Evolutionary conservation across 2,888 invertebrate species (phyloP).

Genomic region (Chirona hameri): DNA sequence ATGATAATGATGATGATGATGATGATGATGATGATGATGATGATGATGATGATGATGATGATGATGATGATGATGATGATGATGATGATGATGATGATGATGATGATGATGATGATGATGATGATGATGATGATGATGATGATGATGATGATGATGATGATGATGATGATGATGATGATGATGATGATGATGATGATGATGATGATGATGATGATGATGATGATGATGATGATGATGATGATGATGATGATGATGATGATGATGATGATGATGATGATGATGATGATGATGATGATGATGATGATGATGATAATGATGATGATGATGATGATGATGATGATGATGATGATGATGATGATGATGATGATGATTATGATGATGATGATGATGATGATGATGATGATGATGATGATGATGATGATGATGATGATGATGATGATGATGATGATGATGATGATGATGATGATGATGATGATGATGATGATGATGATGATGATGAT

Average conservation of each 20-base stretch:
- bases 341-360: no score
- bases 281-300: conserved; percentile 22
- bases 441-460: conserved; percentile 22
- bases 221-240: conserved; percentile 22
- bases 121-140: conserved; percentile 22
- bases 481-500: conserved; percentile 22
- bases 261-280: conserved; percentile 22
- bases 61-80: conserved; percentile 22
- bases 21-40: not conserved
- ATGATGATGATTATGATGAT: no score
- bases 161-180: conserved; percentile 22
- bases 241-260: conserved; percentile 22
- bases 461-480: conserved; percentile 22
- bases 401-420: conserved; percentile 22
- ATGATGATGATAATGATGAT: conserved; percentile 22
- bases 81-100: conserved; percentile 22
- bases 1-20: conserved; percentile 22
- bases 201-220: conserved; percentile 22
- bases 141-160: conserved; percentile 22
- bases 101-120: conserved; percentile 22
- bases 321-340: conserved; percentile 22
- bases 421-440: not conserved
- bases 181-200: conserved; percentile 22
- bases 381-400: no score
- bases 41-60: conserved; percentile 10